These are phyloP conservation scores for Sinotaia quadrata DNA, from an alignment of 2,888 invertebrate species.

Conservation along the genomic window DNA sequence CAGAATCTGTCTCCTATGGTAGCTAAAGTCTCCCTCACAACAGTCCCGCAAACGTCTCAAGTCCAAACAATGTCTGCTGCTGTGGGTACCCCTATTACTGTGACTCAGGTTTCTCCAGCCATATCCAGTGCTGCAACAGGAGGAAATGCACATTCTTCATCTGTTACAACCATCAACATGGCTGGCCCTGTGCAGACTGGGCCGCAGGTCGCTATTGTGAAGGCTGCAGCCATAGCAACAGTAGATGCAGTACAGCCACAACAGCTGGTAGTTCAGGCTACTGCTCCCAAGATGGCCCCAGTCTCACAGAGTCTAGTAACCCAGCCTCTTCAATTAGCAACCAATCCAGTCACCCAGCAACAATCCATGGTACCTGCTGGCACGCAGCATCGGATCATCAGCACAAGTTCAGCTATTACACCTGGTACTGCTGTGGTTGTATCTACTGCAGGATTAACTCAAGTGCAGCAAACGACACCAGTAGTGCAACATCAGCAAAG, in stretches of 20 bases:
- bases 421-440: constrained; percentile 33
- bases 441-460: constrained; percentile 23
- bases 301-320: constrained; percentile 49
- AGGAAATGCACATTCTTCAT: neutral
- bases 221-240: constrained; percentile 43
- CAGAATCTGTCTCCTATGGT: constrained; percentile 58
- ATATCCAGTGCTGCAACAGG: constrained; percentile 1
- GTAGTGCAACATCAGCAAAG: constrained; percentile 38
- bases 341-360: constrained; percentile 10
- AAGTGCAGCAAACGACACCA: constrained; percentile 26
- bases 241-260: constrained; percentile 38
- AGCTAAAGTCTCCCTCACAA: constrained; percentile 50
- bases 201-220: constrained; percentile 36
- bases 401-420: constrained; percentile 21
- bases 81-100: constrained; percentile 40
- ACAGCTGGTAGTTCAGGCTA: neutral
- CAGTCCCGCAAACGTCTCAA: constrained; percentile 49
- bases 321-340: constrained; percentile 40
- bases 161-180: constrained; percentile 24
- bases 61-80: constrained; percentile 55
- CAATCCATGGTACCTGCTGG: constrained; percentile 13
- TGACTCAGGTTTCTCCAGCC: constrained; percentile 31
- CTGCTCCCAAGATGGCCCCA: constrained; percentile 32
- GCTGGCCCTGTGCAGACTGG: constrained; percentile 19
- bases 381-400: constrained; percentile 37